Conservation (phyloP, 2,113 vertebrate species). For the Abramis brama region DNA sequence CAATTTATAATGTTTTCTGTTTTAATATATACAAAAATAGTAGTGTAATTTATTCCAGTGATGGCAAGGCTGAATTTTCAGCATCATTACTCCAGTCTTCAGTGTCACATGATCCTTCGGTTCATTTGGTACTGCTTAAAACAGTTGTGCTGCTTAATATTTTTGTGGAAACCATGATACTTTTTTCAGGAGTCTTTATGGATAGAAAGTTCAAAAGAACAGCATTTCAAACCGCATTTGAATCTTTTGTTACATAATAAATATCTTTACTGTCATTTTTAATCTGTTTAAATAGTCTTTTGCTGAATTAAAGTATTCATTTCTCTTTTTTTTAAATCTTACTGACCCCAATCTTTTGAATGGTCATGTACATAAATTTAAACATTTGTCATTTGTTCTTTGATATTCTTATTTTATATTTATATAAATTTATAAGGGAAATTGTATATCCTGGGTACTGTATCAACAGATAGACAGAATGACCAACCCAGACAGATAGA, state of each 20-base stretch:
- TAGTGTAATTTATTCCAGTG: not conserved
- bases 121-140: too few relatives aligned
- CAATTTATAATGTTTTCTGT: not conserved
- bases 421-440: not conserved
- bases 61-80: not conserved
- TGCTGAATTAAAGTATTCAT: not conserved
- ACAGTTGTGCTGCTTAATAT: too few relatives aligned
- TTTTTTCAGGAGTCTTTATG: too few relatives aligned
- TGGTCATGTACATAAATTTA: not conserved
- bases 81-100: too few relatives aligned
- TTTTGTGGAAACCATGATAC: too few relatives aligned
- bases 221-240: too few relatives aligned
- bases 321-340: not conserved
- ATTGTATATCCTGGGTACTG: not conserved
- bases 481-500: too few relatives aligned
- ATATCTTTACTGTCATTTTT: too few relatives aligned
- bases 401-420: not conserved
- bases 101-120: too few relatives aligned
- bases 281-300: not conserved
- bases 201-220: too few relatives aligned
- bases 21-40: not conserved
- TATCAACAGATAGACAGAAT: not conserved
- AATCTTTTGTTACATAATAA: too few relatives aligned
- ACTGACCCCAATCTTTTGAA: not conserved
- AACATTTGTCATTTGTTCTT: not conserved